phyloP scores from a whole-genome alignment of 2,113 vertebrate species.

The Dipodomys merriami region DNA sequence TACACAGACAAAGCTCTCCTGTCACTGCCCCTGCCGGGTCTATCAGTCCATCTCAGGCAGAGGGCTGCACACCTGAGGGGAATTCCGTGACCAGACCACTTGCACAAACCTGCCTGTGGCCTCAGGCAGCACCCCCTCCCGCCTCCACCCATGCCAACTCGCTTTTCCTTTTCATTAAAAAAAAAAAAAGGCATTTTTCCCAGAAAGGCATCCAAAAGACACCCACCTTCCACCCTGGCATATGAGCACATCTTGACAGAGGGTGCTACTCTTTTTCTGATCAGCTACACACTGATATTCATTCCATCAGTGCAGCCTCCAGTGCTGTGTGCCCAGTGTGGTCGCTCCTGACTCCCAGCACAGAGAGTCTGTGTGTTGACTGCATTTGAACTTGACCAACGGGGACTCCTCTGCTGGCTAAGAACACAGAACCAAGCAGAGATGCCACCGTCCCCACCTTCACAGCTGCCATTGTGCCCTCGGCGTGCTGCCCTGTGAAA shows the following conservation, averaged over 20 bases:
- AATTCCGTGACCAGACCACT: not conserved
- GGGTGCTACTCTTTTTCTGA: not conserved
- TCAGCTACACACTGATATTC: not conserved
- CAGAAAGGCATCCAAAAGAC: not conserved
- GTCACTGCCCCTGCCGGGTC: fast-evolving
- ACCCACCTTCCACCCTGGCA: not conserved
- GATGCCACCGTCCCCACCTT: not conserved
- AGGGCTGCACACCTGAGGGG: not conserved
- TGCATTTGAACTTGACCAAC: not conserved
- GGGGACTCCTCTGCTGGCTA: not conserved
- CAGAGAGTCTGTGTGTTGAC: not conserved
- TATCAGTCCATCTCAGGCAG: not conserved
- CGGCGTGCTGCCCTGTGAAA: too few species aligned
- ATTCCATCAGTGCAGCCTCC: not conserved
- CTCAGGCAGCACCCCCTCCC: not conserved
- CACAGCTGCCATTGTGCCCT: too few species aligned
- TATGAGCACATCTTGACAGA: not conserved
- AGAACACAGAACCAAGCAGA: not conserved
- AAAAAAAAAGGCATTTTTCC: conserved; percentile 15
- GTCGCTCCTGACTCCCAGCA: not conserved
- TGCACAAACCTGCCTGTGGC: not conserved
- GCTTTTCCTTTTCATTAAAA: not conserved
- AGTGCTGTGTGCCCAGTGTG: fast-evolving
- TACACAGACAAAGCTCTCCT: not conserved
- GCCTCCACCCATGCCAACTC: not conserved